Percentiles rank a stretch among this genome's conserved stretches.
phyloP scores from a whole-genome alignment of 2,113 vertebrate species.

The Ammodytes marinus region DNA sequence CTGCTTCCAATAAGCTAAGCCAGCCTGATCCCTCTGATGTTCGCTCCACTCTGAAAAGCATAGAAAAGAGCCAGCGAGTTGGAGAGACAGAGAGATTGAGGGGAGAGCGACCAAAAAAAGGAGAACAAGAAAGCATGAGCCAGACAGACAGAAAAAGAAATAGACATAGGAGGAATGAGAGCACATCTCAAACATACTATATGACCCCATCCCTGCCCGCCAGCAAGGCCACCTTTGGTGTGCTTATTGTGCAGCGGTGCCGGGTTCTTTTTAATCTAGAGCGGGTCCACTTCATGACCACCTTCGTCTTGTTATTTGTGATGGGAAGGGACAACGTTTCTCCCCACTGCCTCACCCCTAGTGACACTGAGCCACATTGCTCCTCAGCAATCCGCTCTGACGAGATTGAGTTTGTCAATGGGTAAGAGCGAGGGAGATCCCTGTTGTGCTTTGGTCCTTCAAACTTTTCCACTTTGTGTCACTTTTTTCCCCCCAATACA shows the following conservation, averaged over 20 bases:
- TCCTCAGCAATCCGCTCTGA: conserved; percentile 49
- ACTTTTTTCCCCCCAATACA: conserved; percentile 1
- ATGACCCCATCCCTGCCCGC: conserved; percentile 36
- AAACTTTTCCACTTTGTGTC: conserved; percentile 1
- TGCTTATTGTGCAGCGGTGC: conserved; percentile 34
- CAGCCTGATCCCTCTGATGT: conserved; percentile 83
- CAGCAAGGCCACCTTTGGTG: conserved; percentile 56
- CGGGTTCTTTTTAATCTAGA: conserved; percentile 50
- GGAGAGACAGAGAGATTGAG: conserved; percentile 49
- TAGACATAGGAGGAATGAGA: conserved; percentile 59
- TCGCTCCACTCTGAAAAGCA: conserved; percentile 74
- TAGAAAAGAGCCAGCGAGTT: conserved; percentile 60
- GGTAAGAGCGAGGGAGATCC: conserved; percentile 23
- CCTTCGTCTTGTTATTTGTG: conserved; percentile 51
- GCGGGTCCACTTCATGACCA: conserved; percentile 51
- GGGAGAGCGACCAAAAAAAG: conserved; percentile 62
- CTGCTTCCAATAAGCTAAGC: conserved; percentile 84
- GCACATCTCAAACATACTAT: conserved; percentile 49
- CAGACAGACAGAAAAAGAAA: conserved; percentile 53
- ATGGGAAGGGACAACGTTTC: conserved; percentile 55
- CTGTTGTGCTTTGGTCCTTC: conserved; percentile 20
- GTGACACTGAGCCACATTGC: conserved; percentile 51
- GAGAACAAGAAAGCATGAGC: conserved; percentile 56
- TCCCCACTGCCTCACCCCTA: conserved; percentile 38
- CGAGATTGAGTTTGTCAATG: conserved; percentile 49